Conservation (phyloP, 2,888 invertebrate species). For the Thymelicus sylvestris region DNA sequence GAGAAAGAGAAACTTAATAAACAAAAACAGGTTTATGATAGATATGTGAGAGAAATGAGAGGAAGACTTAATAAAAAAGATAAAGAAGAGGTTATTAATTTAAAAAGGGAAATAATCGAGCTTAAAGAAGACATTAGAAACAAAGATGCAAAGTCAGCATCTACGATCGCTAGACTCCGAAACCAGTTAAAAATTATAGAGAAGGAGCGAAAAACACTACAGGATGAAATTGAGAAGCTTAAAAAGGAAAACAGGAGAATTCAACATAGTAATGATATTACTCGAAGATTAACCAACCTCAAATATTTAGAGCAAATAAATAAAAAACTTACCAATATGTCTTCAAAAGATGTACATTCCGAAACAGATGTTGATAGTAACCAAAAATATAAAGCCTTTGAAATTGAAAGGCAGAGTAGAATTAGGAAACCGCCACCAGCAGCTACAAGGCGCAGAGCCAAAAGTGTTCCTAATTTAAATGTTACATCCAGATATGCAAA, state of each 20-base stretch:
- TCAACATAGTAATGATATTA: conserved; percentile 84
- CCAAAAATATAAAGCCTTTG: conserved; percentile 72
- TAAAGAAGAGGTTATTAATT: conserved; percentile 87
- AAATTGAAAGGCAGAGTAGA: conserved; percentile 73
- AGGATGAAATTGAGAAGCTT: conserved; percentile 87
- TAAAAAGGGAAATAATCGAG: conserved; percentile 87
- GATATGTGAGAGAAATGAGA: conserved; percentile 88
- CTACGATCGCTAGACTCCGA: conserved; percentile 88
- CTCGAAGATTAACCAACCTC: conserved; percentile 86
- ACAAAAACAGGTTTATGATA: conserved; percentile 87
- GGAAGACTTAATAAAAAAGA: conserved; percentile 88
- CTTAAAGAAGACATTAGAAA: conserved; percentile 87
- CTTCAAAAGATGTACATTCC: conserved; percentile 60
- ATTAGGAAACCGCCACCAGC: conserved; percentile 53
- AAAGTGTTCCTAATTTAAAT: conserved; percentile 81
- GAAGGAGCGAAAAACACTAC: conserved; percentile 87
- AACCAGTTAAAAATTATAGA: conserved; percentile 90
- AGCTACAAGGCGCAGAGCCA: conserved; percentile 63
- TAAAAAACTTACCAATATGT: conserved; percentile 74
- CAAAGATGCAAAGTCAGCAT: conserved; percentile 90
- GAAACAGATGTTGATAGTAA: conserved; percentile 60
- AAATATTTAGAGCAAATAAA: conserved; percentile 92
- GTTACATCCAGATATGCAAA: conserved; percentile 79
- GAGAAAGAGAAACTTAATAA: conserved; percentile 88
- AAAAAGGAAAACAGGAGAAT: conserved; percentile 87